Evolutionary conservation across 2,888 invertebrate genomes (phyloP), one percentile per base, ranked within the genome.

Genomic region (Trichogramma evanescens): DNA sequence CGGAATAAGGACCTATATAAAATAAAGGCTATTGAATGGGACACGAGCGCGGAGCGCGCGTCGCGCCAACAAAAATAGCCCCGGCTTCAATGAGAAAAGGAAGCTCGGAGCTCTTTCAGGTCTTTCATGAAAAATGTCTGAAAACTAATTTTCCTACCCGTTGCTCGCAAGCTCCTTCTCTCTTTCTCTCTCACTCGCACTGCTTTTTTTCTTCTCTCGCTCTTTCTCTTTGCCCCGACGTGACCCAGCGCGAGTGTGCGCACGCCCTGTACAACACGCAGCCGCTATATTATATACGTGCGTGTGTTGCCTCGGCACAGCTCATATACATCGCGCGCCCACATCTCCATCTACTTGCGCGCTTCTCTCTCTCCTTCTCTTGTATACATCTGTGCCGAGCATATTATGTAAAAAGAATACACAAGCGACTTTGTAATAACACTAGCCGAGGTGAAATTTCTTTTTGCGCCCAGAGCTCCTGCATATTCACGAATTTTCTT

Each of bases 91-190:
- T 75, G 75, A 75, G 75, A 73, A 73, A 74, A 74, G 73, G 74
- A 74, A 74, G 73, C 75, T 74, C 56, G 59, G 6, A 38, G 50
- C 49, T 74, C 69, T 75, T 76, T 74, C 75, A 75, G 59, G 64
- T 71, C 76, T 76, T 76, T 76, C 75, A 76, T 74, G 64, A 74
- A 74, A 75, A 76, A 74, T 72, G 72, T 76, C 74, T 76, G 76
- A 76, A 76, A 76, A 76, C 76, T 76, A 76, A 76, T 76, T 76
- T 76, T 76, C 76, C 63, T 70, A 73, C 71, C 70, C 68, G 61
- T 62, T 53, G 61, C 56, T 52, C 63, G 58, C 66, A 54, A 65
- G 66, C 66, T 65, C 64, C 59, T 62, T 63, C 56, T 41, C 62
- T 53, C 51, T 65, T 65, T 65, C 65, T 63, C 56, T 41, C 62